Conservation (phyloP, 2,888 invertebrate genomes). For the Eristalis pertinax region DNA sequence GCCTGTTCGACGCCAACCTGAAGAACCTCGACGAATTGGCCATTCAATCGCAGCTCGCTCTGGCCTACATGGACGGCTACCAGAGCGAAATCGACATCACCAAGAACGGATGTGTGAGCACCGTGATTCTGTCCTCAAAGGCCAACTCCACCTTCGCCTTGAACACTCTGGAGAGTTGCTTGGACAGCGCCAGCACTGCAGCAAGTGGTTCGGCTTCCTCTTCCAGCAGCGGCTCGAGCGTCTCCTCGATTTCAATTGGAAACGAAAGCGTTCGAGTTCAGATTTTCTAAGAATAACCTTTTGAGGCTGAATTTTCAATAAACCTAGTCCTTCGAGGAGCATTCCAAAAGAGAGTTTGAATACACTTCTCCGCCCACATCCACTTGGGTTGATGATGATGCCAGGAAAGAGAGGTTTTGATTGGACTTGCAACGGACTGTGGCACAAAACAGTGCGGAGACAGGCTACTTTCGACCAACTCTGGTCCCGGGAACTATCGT, state of each 20-base stretch:
- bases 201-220: neutral
- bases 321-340: neutral
- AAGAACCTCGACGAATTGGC: slow-evolving; percentile 24
- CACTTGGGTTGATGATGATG: too few relatives aligned
- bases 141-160: slow-evolving; percentile 4
- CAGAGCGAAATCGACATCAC: slow-evolving; percentile 19
- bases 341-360: neutral
- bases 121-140: slow-evolving; percentile 11
- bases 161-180: slow-evolving; percentile 12
- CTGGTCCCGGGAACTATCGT: too few relatives aligned
- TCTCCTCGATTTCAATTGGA: neutral
- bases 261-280: neutral
- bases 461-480: too few relatives aligned
- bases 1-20: slow-evolving; percentile 26
- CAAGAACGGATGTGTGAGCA: slow-evolving; percentile 8
- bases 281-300: neutral
- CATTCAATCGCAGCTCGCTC: slow-evolving; percentile 18
- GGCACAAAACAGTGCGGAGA: too few relatives aligned
- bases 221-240: neutral
- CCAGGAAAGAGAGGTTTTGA: too few relatives aligned
- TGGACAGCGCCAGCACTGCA: slow-evolving; percentile 5
- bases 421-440: too few relatives aligned
- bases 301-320: neutral
- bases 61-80: slow-evolving; percentile 1
- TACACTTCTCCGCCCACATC: neutral